Conservation (phyloP, 2,888 invertebrate genomes). For the Papilio protenor region DNA sequence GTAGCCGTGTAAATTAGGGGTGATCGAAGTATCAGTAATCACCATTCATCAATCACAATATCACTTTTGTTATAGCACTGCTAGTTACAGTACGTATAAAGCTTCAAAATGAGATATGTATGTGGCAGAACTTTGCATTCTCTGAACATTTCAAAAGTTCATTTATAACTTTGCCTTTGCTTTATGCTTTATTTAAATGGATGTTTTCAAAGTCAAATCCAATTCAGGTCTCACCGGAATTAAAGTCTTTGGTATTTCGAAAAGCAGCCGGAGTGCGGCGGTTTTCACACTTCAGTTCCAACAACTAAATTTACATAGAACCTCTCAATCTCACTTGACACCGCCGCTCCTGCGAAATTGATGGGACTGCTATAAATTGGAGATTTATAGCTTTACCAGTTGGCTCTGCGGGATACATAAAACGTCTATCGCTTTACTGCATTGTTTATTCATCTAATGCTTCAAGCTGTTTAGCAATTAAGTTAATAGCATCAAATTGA, state of each 20-base stretch:
- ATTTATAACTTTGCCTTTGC: not conserved
- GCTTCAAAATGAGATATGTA: not conserved
- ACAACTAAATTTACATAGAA: slow-evolving; percentile 36
- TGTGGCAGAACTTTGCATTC: not conserved
- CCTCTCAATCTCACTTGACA: slow-evolving; percentile 38
- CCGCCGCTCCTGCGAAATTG: slow-evolving; percentile 23
- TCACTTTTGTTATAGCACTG: not conserved
- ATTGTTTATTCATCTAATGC: slow-evolving; percentile 8
- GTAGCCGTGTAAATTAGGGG: too few species aligned
- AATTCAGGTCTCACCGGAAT: slow-evolving; percentile 8
- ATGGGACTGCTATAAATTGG: slow-evolving; percentile 31
- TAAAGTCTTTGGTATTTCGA: slow-evolving; percentile 18
- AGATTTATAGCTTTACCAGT: slow-evolving; percentile 30
- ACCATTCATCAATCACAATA: not conserved
- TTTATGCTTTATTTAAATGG: slow-evolving; percentile 5
- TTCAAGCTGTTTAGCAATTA: not conserved
- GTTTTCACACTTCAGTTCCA: slow-evolving; percentile 25
- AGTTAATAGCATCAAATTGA: not conserved
- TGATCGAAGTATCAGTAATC: not conserved
- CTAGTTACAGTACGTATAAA: not conserved
- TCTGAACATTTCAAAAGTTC: not conserved
- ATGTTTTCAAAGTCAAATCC: slow-evolving; percentile 17
- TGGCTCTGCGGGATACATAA: slow-evolving; percentile 23
- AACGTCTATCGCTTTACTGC: slow-evolving; percentile 14
- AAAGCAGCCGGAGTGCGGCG: slow-evolving; percentile 5